Evolutionary conservation across 2,797 vertebrate genomes (phyloP).

Genomic region (Sebastes diploproa): DNA sequence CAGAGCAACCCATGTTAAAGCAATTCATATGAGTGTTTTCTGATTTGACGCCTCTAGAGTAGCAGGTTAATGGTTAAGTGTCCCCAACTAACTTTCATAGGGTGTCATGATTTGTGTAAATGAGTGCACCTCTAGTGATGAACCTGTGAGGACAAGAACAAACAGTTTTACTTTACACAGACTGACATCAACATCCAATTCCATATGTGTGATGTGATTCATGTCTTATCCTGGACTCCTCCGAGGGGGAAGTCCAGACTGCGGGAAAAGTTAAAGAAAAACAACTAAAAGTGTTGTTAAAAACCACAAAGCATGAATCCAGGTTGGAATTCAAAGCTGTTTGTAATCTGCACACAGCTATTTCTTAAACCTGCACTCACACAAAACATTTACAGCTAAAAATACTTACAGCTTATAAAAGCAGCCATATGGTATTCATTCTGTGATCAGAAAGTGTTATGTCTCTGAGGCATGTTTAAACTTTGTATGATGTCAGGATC

Average conservation of each 20-base stretch:
- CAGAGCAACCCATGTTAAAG: background rate
- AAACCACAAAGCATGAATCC: conserved; percentile 6
- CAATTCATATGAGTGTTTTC: background rate
- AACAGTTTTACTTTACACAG: background rate
- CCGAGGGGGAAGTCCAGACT: background rate
- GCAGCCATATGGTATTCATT: background rate
- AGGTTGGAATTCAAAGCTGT: conserved; percentile 9
- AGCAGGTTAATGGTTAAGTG: background rate
- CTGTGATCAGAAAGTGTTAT: background rate
- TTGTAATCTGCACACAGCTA: background rate
- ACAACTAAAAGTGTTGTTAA: background rate
- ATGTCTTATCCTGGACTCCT: background rate
- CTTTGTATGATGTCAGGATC: conserved; percentile 2
- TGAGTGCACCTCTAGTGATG: background rate
- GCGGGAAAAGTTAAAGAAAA: background rate
- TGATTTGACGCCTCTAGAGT: background rate
- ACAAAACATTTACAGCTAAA: conserved; percentile 3
- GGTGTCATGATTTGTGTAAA: background rate
- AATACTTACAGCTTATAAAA: background rate
- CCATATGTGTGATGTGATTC: background rate
- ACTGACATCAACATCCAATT: background rate
- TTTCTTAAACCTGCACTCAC: background rate
- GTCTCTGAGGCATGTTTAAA: background rate
- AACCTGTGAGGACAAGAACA: background rate
- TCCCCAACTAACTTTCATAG: background rate